A percentile compares a stretch with the other conserved stretches of the same genome.
Conservation (phyloP, 2,888 invertebrate species). For the Anarsia innoxiella region DNA sequence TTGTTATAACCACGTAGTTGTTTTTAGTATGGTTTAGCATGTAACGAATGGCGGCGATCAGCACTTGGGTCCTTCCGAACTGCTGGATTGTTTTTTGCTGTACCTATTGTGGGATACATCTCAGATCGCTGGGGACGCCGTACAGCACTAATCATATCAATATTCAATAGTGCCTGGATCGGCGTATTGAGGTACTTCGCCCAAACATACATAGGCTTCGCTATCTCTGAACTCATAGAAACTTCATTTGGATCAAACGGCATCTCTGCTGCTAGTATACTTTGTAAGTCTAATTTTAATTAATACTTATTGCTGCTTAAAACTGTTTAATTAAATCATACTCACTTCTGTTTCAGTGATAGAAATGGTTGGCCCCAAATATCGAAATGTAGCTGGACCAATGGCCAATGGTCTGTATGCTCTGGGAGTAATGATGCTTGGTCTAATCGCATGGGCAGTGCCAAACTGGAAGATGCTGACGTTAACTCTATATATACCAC, state of each 20-base stretch:
- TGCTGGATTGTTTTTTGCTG: constrained; percentile 78
- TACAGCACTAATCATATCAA: constrained; percentile 70
- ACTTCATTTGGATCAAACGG: constrained; percentile 79
- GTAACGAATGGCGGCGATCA: constrained; percentile 80
- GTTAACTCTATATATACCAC: constrained; percentile 78
- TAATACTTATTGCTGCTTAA: no score
- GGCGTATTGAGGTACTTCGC: constrained; percentile 77
- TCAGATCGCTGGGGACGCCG: constrained; percentile 83
- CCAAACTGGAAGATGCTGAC: constrained; percentile 81
- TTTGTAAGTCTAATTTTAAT: no score
- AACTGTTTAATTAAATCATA: no score
- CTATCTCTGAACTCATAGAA: constrained; percentile 80
- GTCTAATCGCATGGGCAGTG: constrained; percentile 79
- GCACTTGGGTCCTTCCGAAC: constrained; percentile 82
- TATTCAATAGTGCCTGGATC: constrained; percentile 74
- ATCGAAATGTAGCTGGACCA: constrained; percentile 80
- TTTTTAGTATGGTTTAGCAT: no score
- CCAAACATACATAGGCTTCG: constrained; percentile 79
- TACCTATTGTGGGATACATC: constrained; percentile 81
- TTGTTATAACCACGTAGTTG: no score
- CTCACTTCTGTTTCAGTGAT: no score
- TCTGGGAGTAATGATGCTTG: constrained; percentile 79
- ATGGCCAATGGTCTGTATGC: constrained; percentile 81
- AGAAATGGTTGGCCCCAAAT: constrained; percentile 83
- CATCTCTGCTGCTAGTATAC: constrained; percentile 80